These are phyloP conservation scores for Emydocephalus ijimae DNA, from an alignment of 2,113 vertebrate species.

Conservation along the genomic window DNA sequence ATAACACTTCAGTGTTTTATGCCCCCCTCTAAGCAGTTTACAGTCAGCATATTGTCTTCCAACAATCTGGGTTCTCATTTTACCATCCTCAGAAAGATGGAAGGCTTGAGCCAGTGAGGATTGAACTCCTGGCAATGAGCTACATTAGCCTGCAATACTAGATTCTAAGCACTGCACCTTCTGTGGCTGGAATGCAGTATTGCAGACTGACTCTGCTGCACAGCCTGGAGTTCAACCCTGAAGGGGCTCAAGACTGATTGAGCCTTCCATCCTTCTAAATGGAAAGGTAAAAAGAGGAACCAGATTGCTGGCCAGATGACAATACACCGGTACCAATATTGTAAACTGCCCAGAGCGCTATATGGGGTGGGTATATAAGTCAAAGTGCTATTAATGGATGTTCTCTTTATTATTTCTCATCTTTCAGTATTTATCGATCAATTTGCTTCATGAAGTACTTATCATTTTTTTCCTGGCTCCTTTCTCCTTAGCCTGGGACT, in stretches of 20 bases:
- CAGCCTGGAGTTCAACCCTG: neutral
- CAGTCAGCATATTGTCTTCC: neutral
- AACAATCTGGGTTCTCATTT: neutral
- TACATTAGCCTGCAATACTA: neutral
- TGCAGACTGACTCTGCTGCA: neutral
- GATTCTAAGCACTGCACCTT: neutral
- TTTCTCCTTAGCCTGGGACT: neutral
- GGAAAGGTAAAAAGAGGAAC: neutral
- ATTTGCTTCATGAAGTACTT: neutral
- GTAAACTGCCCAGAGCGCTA: neutral
- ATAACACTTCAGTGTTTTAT: neutral
- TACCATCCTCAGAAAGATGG: neutral
- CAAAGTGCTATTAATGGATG: neutral
- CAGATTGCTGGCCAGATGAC: neutral
- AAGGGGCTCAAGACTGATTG: neutral
- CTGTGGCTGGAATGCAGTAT: neutral
- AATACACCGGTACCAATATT: neutral
- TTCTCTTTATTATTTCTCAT: neutral
- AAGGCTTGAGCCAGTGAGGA: neutral
- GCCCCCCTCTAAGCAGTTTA: neutral
- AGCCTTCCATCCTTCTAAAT: neutral
- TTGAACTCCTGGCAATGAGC: neutral
- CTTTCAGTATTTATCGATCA: neutral
- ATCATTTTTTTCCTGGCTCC: neutral
- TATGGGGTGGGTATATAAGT: accelerated